These are phyloP conservation scores for Bombycilla garrulus DNA, from an alignment of 2,113 vertebrate species.

Conservation along the genomic window DNA sequence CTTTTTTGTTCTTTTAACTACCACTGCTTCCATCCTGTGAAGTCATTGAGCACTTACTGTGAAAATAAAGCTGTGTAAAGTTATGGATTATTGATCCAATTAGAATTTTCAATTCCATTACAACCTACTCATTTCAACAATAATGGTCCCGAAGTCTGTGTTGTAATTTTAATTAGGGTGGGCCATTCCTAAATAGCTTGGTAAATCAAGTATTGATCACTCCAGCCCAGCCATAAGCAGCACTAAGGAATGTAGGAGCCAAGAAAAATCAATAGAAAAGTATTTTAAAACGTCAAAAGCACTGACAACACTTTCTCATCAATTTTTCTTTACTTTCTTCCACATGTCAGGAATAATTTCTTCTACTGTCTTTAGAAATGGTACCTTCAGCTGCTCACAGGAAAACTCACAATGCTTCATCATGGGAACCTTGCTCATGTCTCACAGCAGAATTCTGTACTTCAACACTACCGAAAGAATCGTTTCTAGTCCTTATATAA, in stretches of 20 bases:
- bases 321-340: slow-evolving; percentile 70
- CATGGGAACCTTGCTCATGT: not conserved
- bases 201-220: slow-evolving; percentile 76
- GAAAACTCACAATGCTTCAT: not conserved
- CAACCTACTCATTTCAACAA: slow-evolving; percentile 72
- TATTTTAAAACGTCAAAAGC: slow-evolving; percentile 78
- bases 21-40: slow-evolving; percentile 8
- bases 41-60: slow-evolving; percentile 24
- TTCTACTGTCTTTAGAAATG: slow-evolving; percentile 25
- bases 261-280: slow-evolving; percentile 75
- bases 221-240: slow-evolving; percentile 56
- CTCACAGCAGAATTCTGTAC: not conserved
- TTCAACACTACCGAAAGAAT: slow-evolving; percentile 16
- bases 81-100: slow-evolving; percentile 56
- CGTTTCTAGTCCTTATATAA: not conserved
- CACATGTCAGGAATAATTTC: slow-evolving; percentile 50
- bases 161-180: slow-evolving; percentile 76
- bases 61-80: slow-evolving; percentile 61
- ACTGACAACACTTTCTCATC: slow-evolving; percentile 71
- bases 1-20: slow-evolving; percentile 6
- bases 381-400: slow-evolving; percentile 38
- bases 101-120: slow-evolving; percentile 69
- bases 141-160: slow-evolving; percentile 53
- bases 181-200: slow-evolving; percentile 70
- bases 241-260: slow-evolving; percentile 71